Conservation (phyloP, 1,140 invertebrate genomes). For the Pinna nobilis region DNA sequence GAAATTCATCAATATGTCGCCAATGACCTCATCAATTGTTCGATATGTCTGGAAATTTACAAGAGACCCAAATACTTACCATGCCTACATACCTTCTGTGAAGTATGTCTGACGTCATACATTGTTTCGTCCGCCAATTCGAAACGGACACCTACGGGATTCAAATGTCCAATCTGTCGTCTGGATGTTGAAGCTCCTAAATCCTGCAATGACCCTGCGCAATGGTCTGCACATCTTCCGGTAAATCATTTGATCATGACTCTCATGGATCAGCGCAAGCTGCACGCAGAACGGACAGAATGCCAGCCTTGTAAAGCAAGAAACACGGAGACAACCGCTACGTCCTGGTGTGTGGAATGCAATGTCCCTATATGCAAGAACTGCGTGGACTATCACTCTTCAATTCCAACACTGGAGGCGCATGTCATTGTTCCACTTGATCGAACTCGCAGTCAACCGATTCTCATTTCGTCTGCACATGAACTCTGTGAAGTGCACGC, state of each 20-base stretch:
- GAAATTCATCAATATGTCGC: too few species aligned
- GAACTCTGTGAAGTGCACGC: slow-evolving; percentile 2
- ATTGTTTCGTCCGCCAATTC: slow-evolving; percentile 20
- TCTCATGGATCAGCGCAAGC: background rate
- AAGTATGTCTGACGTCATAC: slow-evolving; percentile 79
- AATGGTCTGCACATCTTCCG: background rate
- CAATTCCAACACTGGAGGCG: background rate
- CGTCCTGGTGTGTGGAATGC: background rate
- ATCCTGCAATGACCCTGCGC: background rate
- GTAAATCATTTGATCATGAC: background rate
- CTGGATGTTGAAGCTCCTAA: background rate
- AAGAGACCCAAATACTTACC: slow-evolving; percentile 84
- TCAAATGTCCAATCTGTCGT: background rate
- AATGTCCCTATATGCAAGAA: background rate
- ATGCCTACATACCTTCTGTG: slow-evolving; percentile 94
- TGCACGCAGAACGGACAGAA: background rate
- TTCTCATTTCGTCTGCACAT: background rate
- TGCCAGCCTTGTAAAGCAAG: slow-evolving; percentile 6
- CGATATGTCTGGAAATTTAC: slow-evolving; percentile 64
- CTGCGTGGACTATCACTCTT: background rate
- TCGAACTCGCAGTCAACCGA: background rate
- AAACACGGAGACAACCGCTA: background rate
- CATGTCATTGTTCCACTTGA: slow-evolving; percentile 6
- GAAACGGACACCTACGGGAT: background rate
- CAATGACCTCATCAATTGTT: slow-evolving; percentile 50